phyloP scores from a whole-genome alignment of 2,797 vertebrate species.

The Podarcis lilfordi region DNA sequence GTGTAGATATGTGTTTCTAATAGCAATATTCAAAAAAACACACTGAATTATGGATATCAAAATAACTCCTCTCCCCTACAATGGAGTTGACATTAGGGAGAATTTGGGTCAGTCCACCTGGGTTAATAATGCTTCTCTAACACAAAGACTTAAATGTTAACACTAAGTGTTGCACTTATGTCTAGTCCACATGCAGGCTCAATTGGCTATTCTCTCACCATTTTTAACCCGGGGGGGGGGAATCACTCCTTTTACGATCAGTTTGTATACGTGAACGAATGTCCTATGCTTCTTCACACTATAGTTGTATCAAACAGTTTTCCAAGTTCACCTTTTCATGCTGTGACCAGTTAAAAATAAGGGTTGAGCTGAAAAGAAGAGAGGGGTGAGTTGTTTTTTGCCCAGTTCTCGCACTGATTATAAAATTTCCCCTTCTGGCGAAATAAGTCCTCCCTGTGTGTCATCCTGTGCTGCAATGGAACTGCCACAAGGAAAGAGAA shows the following conservation, averaged over 20 bases:
- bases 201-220: neutral
- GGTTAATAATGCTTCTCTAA: constrained; percentile 39
- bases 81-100: constrained; percentile 27
- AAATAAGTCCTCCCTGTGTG: neutral
- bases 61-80: constrained; percentile 49
- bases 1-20: constrained; percentile 54
- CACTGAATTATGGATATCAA: constrained; percentile 67
- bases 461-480: neutral
- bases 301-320: neutral
- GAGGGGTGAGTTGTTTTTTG: neutral
- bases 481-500: neutral
- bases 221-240: neutral
- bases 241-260: neutral
- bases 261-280: neutral
- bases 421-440: no score
- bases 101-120: constrained; percentile 51
- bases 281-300: no score
- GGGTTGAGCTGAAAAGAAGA: neutral
- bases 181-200: neutral
- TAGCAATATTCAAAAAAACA: constrained; percentile 58
- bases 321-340: neutral
- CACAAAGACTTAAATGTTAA: constrained; percentile 46
- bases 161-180: neutral
- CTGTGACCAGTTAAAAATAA: neutral
- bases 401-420: neutral